These are phyloP conservation scores for Pemphigus obesinymphae DNA, from an alignment of 1,140 invertebrate genomes.

Conservation along the genomic window DNA sequence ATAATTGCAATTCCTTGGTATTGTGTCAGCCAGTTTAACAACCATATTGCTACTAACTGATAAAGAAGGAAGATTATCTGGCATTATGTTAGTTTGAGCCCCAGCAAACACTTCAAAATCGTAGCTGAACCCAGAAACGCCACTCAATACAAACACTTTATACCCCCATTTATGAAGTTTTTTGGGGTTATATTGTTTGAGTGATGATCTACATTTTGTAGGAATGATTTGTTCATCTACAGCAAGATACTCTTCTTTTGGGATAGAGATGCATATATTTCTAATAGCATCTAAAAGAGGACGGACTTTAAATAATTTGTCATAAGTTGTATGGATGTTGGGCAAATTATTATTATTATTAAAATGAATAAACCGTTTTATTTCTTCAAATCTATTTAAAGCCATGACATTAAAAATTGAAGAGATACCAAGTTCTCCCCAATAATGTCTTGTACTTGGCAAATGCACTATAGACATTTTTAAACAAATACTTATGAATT, in stretches of 20 bases:
- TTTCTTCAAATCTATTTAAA: conserved; percentile 50
- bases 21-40: conserved; percentile 29
- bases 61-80: conserved; percentile 45
- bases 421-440: conserved; percentile 38
- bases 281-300: conserved; percentile 12
- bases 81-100: conserved; percentile 43
- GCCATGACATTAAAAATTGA: conserved; percentile 49
- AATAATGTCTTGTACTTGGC: not conserved
- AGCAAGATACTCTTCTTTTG: conserved; percentile 47
- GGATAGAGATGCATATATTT: conserved; percentile 41
- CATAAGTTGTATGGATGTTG: conserved; percentile 42
- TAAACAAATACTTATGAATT: conserved; percentile 13
- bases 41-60: conserved; percentile 47
- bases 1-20: conserved; percentile 44
- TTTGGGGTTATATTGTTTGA: conserved; percentile 49
- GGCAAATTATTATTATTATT: conserved; percentile 47
- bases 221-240: conserved; percentile 50
- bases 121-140: conserved; percentile 46
- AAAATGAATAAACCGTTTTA: conserved; percentile 48
- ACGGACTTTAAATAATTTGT: conserved; percentile 44
- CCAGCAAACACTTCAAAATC: conserved; percentile 48
- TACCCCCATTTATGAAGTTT: conserved; percentile 50
- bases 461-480: not conserved
- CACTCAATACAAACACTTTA: conserved; percentile 48
- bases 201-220: conserved; percentile 47